Evolutionary conservation across 2,113 vertebrate genomes (phyloP), one percentile per base, ranked within the genome.

Genomic region (Bucco capensis): DNA sequence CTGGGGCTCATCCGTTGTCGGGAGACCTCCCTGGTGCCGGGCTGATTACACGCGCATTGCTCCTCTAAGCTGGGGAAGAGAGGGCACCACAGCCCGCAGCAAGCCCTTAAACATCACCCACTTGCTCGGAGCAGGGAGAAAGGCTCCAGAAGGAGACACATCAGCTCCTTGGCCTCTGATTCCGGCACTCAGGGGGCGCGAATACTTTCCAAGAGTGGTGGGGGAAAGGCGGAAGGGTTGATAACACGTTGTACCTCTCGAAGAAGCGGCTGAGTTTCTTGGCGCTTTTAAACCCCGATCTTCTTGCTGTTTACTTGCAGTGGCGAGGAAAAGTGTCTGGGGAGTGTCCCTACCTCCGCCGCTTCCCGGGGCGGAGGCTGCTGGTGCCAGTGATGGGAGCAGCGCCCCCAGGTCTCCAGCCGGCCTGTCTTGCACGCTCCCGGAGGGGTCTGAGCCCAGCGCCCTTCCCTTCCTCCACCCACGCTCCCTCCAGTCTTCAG

Each of bases 401-500:
- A 12, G 33, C 3, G 8, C 23, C 28, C 37, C 27, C 6, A 22
- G 22, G 9, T 44, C 49, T 31, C 9, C 67, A 31, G 14, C n/a
- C 38, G 33, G 18, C 10, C 33, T 17, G 16, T 33, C 8, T 64
- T 67, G 22, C 51, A 7, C 17, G 4, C 18, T 76, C 24, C 19
- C 23, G n/a, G 12, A 8, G 12, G 22, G 14, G 14, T 57, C 53
- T 28, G 47, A 11, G 5, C 13, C 42, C 57, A 47, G 62, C 1
- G 2, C 28, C 24, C 27, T 31, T 46, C 21, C 11, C 28, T 35
- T 46, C 2, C 22, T 38, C 11, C 31, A 9, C 13, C 30, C 12
- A 6, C 33, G 38, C 9, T 31, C 19, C 46, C 61, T 70, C 37
- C 33, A 0, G 5, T 23, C 0, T 18, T 10, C 19, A 8, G 3